These are phyloP conservation scores for Gymnocephalus cernua DNA, from an alignment of 2,113 vertebrate species.

Conservation along the genomic window DNA sequence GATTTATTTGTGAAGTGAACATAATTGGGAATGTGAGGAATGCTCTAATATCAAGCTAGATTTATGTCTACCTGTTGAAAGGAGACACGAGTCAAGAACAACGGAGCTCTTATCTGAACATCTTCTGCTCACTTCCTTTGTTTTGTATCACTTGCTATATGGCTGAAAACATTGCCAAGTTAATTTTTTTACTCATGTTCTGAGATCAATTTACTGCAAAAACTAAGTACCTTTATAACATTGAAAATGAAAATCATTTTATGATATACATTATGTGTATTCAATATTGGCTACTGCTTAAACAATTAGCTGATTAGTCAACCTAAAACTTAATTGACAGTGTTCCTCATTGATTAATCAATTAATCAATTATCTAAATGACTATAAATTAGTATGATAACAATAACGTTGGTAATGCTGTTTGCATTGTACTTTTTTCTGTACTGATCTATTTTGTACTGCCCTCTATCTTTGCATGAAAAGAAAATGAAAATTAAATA, in stretches of 20 bases:
- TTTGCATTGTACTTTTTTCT: too few species aligned
- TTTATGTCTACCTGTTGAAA: slow-evolving; percentile 40
- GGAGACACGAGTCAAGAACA: background rate
- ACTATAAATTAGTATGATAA: too few species aligned
- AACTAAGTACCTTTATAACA: background rate
- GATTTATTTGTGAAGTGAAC: slow-evolving; percentile 27
- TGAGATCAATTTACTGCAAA: background rate
- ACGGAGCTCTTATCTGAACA: background rate
- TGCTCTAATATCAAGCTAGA: slow-evolving; percentile 23
- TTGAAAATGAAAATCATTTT: background rate
- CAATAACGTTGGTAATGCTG: too few species aligned
- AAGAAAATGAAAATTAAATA: too few species aligned
- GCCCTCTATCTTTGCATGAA: too few species aligned
- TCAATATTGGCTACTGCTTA: too few species aligned
- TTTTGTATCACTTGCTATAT: background rate
- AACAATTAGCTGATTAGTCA: too few species aligned
- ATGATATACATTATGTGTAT: too few species aligned
- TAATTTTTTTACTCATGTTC: background rate
- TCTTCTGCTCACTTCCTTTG: background rate
- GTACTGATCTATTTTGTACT: too few species aligned
- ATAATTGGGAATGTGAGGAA: slow-evolving; percentile 47
- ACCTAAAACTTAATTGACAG: too few species aligned
- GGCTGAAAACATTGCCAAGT: background rate
- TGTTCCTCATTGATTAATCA: too few species aligned
- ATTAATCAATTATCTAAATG: too few species aligned